Conservation (phyloP, 2,797 vertebrate genomes). For the Sebastes flavidus region DNA sequence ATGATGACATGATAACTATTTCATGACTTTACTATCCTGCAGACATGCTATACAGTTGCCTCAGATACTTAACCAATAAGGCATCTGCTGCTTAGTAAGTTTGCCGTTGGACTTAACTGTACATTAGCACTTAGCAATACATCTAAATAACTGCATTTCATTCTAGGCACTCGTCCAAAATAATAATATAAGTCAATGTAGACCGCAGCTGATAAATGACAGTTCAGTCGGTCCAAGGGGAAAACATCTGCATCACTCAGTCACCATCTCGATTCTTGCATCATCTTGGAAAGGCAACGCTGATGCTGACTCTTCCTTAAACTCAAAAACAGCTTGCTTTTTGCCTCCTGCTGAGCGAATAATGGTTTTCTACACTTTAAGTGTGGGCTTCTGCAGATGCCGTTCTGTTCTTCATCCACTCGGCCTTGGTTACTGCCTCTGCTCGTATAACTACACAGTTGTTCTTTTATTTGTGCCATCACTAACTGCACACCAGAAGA, state of each 20-base stretch:
- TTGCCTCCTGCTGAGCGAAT: conserved; percentile 38
- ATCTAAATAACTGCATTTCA: conserved; percentile 56
- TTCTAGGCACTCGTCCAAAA: conserved; percentile 57
- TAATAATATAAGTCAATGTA: conserved; percentile 55
- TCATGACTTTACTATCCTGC: background rate
- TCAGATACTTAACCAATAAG: conserved; percentile 18
- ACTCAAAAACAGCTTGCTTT: conserved; percentile 44
- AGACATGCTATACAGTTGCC: background rate
- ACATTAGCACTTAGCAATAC: conserved; percentile 52
- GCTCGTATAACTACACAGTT: conserved; percentile 23
- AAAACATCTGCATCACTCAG: conserved; percentile 54
- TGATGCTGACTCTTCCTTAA: conserved; percentile 40
- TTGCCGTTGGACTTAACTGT: conserved; percentile 24
- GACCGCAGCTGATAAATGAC: conserved; percentile 53
- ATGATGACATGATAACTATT: conserved; percentile 3
- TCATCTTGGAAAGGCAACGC: conserved; percentile 14
- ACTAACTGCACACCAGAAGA: conserved; percentile 16
- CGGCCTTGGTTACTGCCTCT: conserved; percentile 23
- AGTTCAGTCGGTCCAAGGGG: conserved; percentile 42
- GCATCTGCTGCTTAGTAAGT: conserved; percentile 32
- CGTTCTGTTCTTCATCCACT: conserved; percentile 25
- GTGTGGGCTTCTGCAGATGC: conserved; percentile 39
- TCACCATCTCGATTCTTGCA: conserved; percentile 15
- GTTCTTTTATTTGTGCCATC: conserved; percentile 33
- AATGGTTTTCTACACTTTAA: conserved; percentile 37